phyloP scores from a whole-genome alignment of 2,888 invertebrate species.

The Megastigmus dorsalis region DNA sequence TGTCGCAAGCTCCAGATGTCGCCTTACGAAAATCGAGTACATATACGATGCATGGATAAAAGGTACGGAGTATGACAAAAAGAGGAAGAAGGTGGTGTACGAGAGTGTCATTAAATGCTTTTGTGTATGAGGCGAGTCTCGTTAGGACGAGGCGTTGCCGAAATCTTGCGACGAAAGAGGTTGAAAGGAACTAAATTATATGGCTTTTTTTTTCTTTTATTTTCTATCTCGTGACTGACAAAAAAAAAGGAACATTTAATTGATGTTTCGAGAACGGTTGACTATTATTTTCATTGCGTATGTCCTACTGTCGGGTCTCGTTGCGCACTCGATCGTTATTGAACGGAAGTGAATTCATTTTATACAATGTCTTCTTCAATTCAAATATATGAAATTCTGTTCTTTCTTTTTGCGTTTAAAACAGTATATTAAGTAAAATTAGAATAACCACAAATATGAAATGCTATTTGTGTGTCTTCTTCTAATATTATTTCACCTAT shows the following conservation, averaged over 20 bases:
- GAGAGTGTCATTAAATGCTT: no score
- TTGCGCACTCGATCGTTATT: background rate
- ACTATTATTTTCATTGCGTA: background rate
- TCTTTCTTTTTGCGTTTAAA: no score
- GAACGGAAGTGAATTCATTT: background rate
- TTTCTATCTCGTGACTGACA: no score
- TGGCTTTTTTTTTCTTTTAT: no score
- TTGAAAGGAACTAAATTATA: constrained; percentile 13
- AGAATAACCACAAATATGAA: no score
- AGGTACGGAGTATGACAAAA: no score
- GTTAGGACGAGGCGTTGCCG: constrained; percentile 5
- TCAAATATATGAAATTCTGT: no score
- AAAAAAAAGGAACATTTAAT: constrained; percentile 10
- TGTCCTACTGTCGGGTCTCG: background rate
- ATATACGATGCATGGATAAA: background rate
- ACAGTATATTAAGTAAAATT: no score
- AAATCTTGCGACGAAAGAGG: constrained; percentile 27
- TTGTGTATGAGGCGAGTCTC: no score
- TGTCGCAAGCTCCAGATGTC: constrained; percentile 27
- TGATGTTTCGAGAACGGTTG: constrained; percentile 1
- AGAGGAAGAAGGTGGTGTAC: no score
- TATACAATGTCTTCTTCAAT: background rate
- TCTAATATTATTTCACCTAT: no score
- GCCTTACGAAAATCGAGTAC: background rate
- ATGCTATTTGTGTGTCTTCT: no score